These are phyloP conservation scores for Fregata magnificens DNA, from an alignment of 2,113 vertebrate genomes.

Conservation along the genomic window DNA sequence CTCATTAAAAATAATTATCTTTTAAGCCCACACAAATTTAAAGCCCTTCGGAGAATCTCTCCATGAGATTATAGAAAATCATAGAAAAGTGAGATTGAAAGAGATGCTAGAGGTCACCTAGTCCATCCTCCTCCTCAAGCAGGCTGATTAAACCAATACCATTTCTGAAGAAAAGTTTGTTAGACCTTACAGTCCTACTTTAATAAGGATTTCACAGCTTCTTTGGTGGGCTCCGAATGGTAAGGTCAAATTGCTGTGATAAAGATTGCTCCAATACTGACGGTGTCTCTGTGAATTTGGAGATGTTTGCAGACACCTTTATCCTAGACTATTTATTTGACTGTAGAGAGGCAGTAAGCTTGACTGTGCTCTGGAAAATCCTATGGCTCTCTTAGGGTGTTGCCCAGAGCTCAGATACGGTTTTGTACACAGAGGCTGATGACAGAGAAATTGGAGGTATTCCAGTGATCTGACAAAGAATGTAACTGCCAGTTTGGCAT, in stretches of 20 bases:
- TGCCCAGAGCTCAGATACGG: neutral
- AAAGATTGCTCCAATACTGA: neutral
- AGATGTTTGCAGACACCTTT: neutral
- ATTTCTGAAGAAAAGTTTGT: neutral
- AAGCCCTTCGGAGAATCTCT: neutral
- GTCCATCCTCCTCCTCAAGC: neutral
- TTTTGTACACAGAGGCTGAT: neutral
- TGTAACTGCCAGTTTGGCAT: neutral
- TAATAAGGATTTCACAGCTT: neutral
- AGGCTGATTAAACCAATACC: neutral
- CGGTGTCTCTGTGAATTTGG: neutral
- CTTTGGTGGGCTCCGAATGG: neutral
- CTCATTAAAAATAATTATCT: conserved; percentile 30
- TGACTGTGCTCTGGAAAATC: neutral
- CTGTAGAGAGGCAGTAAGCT: neutral
- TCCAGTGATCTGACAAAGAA: neutral
- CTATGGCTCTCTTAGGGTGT: no score
- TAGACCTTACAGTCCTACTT: neutral
- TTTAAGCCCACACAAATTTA: neutral
- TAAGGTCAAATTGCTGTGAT: neutral
- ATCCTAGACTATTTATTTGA: neutral
- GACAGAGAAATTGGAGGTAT: neutral
- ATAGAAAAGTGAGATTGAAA: neutral
- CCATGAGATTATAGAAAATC: neutral
- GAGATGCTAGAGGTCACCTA: neutral